Evolutionary conservation across 2,888 invertebrate genomes (phyloP).

Genomic region (Sesia bembeciformis): DNA sequence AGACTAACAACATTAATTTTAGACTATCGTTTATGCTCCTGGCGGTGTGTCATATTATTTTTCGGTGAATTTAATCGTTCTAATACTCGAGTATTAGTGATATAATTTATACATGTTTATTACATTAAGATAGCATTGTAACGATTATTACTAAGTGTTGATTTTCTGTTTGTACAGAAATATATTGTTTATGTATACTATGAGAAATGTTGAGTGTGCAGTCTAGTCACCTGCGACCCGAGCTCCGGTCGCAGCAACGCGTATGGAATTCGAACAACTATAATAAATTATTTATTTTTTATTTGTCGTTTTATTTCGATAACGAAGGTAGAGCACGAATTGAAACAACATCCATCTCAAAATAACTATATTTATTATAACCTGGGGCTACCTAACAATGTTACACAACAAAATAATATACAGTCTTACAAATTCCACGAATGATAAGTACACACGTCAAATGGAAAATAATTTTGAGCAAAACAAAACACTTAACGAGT

Average conservation of each 20-base stretch:
- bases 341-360: constrained; percentile 43
- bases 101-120: constrained; percentile 51
- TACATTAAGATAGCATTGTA: constrained; percentile 67
- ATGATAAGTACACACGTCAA: constrained; percentile 67
- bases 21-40: constrained; percentile 51
- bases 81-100: constrained; percentile 74
- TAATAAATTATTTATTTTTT: constrained; percentile 70
- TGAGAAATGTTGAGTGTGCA: constrained; percentile 70
- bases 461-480: constrained; percentile 55
- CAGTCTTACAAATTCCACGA: constrained; percentile 73
- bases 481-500: constrained; percentile 46
- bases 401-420: constrained; percentile 70
- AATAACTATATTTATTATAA: constrained; percentile 72
- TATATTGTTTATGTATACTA: constrained; percentile 59
- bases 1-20: constrained; percentile 67
- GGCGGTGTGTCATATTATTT: constrained; percentile 62
- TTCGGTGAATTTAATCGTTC: constrained; percentile 67
- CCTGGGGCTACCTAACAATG: constrained; percentile 65
- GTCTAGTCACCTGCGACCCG: constrained; percentile 68
- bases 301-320: constrained; percentile 47
- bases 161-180: constrained; percentile 66
- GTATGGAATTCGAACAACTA: constrained; percentile 54
- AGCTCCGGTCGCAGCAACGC: constrained; percentile 58
- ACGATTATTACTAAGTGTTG: constrained; percentile 67
- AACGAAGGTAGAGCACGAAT: background rate